These are phyloP conservation scores for Brachionus angularis DNA, from an alignment of 1,140 invertebrate species.

Conservation along the genomic window DNA sequence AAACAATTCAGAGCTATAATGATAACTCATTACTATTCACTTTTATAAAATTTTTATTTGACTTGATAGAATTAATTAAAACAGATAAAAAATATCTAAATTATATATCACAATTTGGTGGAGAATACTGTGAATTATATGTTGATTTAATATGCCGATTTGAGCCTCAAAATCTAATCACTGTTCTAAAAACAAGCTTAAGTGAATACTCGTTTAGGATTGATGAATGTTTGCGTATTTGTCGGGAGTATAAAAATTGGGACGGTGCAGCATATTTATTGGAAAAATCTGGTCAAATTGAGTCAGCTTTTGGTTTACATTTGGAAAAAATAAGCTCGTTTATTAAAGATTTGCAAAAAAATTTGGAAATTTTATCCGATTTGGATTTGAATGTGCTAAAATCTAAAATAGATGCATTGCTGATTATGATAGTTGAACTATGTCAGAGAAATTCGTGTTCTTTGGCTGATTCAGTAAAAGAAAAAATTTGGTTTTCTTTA, in stretches of 20 bases:
- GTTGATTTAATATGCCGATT: conserved; percentile 68
- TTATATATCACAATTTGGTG: conserved; percentile 50
- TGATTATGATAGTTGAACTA: conserved; percentile 11
- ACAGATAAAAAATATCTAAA: conserved; percentile 44
- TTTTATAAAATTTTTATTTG: conserved; percentile 9
- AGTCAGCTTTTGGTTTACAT: conserved; percentile 60
- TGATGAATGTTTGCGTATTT: conserved; percentile 52
- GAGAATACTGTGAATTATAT: conserved; percentile 56
- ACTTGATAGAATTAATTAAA: conserved; percentile 1
- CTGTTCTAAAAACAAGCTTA: conserved; percentile 49
- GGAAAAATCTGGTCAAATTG: conserved; percentile 61
- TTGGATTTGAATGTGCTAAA: conserved; percentile 1
- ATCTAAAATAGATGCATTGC: conserved; percentile 6
- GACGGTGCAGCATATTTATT: conserved; percentile 62
- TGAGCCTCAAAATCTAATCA: conserved; percentile 60
- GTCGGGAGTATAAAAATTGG: conserved; percentile 55
- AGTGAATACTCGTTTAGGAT: conserved; percentile 48
- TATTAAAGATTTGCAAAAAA: conserved; percentile 2
- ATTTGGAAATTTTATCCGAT: not conserved
- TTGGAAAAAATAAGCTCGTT: conserved; percentile 50
- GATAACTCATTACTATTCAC: not conserved
- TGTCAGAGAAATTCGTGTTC: conserved; percentile 35
- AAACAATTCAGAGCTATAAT: conserved; percentile 1
- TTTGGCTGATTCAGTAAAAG: conserved; percentile 13
- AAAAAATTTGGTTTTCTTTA: conserved; percentile 62